Conservation (phyloP, 2,113 vertebrate species). For the Thomomys bottae region DNA sequence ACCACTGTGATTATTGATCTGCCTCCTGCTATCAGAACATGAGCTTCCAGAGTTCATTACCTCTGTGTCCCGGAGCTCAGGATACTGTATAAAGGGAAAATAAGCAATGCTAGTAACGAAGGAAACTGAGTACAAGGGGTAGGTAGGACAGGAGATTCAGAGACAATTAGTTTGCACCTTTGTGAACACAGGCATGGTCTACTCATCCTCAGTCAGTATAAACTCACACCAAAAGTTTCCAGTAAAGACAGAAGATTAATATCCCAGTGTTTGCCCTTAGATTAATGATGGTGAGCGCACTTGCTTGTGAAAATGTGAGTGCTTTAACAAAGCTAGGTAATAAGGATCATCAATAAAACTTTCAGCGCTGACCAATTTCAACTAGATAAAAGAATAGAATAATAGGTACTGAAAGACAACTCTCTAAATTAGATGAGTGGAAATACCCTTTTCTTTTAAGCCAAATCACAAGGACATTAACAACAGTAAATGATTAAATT, state of each 20-base stretch:
- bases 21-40: not conserved
- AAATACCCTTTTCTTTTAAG: conserved; percentile 68
- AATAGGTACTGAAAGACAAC: conserved; percentile 63
- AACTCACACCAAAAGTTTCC: not conserved
- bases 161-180: not conserved
- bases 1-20: not conserved
- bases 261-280: conserved; percentile 1
- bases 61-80: not conserved
- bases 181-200: not conserved
- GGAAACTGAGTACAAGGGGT: not conserved
- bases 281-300: conserved; percentile 45
- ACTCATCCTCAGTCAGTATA: not conserved
- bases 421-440: conserved; percentile 58
- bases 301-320: conserved; percentile 73
- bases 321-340: conserved; percentile 73
- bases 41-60: not conserved
- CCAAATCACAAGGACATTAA: conserved; percentile 65
- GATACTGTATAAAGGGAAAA: not conserved
- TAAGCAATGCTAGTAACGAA: not conserved
- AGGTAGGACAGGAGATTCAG: not conserved
- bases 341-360: conserved; percentile 78
- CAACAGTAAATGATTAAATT: conserved; percentile 64
- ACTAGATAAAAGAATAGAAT: conserved; percentile 70
- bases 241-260: conserved; percentile 49
- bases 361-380: conserved; percentile 69